Base-by-base conservation (phyloP, 2,888 invertebrate genomes). In the Eupelmus urozonus region DNA sequence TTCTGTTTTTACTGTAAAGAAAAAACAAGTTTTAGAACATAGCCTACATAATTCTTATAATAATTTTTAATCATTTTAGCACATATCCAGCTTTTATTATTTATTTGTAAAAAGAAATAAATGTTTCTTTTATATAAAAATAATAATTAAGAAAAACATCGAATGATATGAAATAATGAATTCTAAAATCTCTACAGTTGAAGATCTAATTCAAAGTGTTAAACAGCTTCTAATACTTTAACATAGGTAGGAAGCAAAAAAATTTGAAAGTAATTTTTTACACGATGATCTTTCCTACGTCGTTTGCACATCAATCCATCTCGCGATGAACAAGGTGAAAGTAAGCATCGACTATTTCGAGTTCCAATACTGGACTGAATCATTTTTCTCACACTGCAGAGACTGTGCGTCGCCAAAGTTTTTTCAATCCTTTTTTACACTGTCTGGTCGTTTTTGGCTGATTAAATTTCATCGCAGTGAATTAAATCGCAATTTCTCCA, bases 391-490 rank as follows among this genome's bases (percentile, higher is more conserved):
- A 62, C 60, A 42, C 77, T 40, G 29, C 70, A n/a, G 72, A 78
- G 77, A 72, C 77, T 78, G 66, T 72, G 5, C 62, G 77, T 62
- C 77, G 77, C 77, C 77, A 67, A 60, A 29, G 34, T 29, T 65
- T 49, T 72, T 75, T 45, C 23, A n/a, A 53, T 13, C 29, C 45
- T 18, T 63, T 53, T 59, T 70, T 18, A 7, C 27, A 23, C 29
- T 11, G 11, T 53, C 34, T 23, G 11, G n/a, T 27, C n/a, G 40
- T 18, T 73, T 73, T 45, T 18, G 11, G 20, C 49, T 49, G 11
- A 49, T 55, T 62, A 51, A 66, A 5, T 66, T 23, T 20, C 29
- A 42, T 27, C 45, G 45, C 29, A 60, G 60, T 51, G 49, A 71
- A 71, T 71, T 60, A 60, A 71, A 71, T 55, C 3, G 34, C 34